These are phyloP conservation scores for Procambarus clarkii DNA, from an alignment of 1,140 invertebrate genomes.

Conservation along the genomic window DNA sequence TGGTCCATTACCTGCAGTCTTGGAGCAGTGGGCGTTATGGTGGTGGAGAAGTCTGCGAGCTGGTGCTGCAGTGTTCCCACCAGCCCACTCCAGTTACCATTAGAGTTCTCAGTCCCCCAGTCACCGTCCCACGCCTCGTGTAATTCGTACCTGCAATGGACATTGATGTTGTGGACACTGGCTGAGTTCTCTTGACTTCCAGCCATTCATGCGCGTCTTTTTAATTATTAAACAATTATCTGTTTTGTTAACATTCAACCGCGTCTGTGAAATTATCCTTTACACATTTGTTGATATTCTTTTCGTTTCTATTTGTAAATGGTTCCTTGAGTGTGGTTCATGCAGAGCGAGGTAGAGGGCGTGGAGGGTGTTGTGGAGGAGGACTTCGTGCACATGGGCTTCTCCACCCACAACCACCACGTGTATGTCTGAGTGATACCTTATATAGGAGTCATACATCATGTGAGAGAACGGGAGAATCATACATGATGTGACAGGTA, in stretches of 20 bases:
- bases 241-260: too few species aligned
- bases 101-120: background rate
- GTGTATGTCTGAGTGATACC: background rate
- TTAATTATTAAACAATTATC: too few species aligned
- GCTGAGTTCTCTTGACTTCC: too few species aligned
- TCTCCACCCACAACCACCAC: slow-evolving; percentile 2
- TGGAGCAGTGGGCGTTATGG: background rate
- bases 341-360: background rate
- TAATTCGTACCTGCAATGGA: slow-evolving; percentile 9
- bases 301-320: too few species aligned
- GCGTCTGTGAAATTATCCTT: too few species aligned
- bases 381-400: background rate
- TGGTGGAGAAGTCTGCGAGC: slow-evolving; percentile 13
- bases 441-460: too few species aligned
- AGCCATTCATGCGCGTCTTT: too few species aligned
- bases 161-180: too few species aligned
- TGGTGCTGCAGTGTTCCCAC: slow-evolving; percentile 22
- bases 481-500: too few species aligned
- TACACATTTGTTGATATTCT: too few species aligned
- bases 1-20: slow-evolving; percentile 9
- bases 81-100: slow-evolving; percentile 16
- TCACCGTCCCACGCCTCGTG: background rate
- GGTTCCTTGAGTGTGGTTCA: background rate
- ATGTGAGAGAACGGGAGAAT: too few species aligned
- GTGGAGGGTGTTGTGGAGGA: background rate